Conservation (phyloP, 2,888 invertebrate species). For the Plemyria rubiginata region DNA sequence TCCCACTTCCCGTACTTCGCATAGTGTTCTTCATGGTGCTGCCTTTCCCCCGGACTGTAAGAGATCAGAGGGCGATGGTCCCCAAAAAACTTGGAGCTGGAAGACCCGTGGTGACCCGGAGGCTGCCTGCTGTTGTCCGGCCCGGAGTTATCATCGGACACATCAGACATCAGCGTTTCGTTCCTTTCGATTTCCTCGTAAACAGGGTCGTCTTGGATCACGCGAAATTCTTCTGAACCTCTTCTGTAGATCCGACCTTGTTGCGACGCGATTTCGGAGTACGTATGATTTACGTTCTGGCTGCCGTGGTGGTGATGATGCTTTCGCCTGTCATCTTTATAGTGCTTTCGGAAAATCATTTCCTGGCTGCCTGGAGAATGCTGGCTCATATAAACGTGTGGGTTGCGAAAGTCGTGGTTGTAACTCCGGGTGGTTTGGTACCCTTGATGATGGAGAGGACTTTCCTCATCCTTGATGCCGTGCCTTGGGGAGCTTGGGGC, state of each 20-base stretch:
- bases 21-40: constrained; percentile 79
- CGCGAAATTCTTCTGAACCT: constrained; percentile 83
- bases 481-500: constrained; percentile 79
- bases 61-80: constrained; percentile 93
- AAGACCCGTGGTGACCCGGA: constrained; percentile 81
- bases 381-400: constrained; percentile 79
- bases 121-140: constrained; percentile 89
- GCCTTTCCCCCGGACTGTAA: constrained; percentile 88
- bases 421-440: constrained; percentile 78
- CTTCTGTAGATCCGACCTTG: constrained; percentile 80
- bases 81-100: constrained; percentile 89
- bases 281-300: constrained; percentile 88
- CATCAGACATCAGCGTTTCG: constrained; percentile 89
- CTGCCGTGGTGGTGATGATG: constrained; percentile 84
- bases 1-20: constrained; percentile 83
- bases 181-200: constrained; percentile 92
- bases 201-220: constrained; percentile 90
- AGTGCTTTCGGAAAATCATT: constrained; percentile 78
- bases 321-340: constrained; percentile 77
- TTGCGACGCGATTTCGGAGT: constrained; percentile 88
- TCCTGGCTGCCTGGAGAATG: constrained; percentile 79
- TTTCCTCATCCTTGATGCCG: constrained; percentile 73
- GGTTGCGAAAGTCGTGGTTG: constrained; percentile 79
- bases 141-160: constrained; percentile 89
- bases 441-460: constrained; percentile 75